These are phyloP conservation scores for Lithosia quadra DNA, from an alignment of 2,888 invertebrate species.

Conservation along the genomic window DNA sequence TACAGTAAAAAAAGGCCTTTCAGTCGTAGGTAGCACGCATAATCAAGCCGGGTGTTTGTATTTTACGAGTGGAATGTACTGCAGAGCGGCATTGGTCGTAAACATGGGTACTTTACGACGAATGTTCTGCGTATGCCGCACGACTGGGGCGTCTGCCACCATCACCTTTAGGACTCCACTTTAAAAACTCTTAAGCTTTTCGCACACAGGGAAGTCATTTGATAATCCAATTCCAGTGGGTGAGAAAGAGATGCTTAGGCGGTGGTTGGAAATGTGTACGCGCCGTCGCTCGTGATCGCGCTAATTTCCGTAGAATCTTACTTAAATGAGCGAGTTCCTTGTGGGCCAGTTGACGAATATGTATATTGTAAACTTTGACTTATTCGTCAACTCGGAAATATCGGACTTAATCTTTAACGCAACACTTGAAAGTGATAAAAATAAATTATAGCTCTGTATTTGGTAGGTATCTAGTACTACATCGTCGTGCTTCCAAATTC, in stretches of 20 bases:
- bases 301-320: too few species aligned
- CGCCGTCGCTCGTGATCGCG: too few species aligned
- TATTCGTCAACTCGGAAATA: too few species aligned
- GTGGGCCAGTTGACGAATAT: too few species aligned
- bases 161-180: slow-evolving; percentile 30
- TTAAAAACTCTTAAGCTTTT: slow-evolving; percentile 36
- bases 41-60: slow-evolving; percentile 68
- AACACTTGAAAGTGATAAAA: too few species aligned
- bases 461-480: too few species aligned
- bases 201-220: not conserved
- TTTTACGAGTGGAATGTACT: slow-evolving; percentile 72
- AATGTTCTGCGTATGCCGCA: slow-evolving; percentile 22
- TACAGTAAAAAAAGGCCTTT: slow-evolving; percentile 51
- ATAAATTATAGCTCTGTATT: too few species aligned
- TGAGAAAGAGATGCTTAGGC: not conserved
- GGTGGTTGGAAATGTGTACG: not conserved
- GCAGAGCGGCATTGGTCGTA: slow-evolving; percentile 61
- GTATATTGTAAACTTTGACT: too few species aligned
- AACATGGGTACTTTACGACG: slow-evolving; percentile 74
- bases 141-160: slow-evolving; percentile 17
- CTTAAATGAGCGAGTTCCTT: too few species aligned
- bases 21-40: slow-evolving; percentile 57
- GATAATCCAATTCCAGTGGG: not conserved
- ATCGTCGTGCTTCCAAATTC: too few species aligned
- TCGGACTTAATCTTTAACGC: too few species aligned